These are phyloP conservation scores for Xestia ashworthii DNA, from an alignment of 2,888 invertebrate genomes.

Conservation along the genomic window DNA sequence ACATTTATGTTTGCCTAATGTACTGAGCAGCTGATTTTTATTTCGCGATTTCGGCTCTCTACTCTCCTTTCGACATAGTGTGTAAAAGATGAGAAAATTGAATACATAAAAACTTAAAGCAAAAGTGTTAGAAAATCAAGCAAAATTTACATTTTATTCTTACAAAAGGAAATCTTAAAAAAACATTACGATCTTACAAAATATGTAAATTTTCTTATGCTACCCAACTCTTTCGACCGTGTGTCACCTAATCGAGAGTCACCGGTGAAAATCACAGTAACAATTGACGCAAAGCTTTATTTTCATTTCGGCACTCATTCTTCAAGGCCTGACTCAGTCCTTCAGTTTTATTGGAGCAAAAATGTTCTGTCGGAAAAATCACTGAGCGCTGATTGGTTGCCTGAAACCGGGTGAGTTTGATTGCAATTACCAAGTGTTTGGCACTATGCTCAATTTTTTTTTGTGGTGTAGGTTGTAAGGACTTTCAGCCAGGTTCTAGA, in stretches of 20 bases:
- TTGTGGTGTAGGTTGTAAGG: background rate
- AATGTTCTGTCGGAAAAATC: constrained; percentile 52
- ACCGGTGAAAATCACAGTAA: constrained; percentile 60
- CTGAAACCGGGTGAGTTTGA: constrained; percentile 50
- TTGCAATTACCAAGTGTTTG: constrained; percentile 36
- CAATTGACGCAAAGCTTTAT: constrained; percentile 69
- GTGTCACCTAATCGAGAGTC: constrained; percentile 47
- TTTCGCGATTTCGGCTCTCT: too few species aligned
- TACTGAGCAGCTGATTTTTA: too few species aligned
- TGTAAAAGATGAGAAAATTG: too few species aligned
- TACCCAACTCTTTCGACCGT: background rate
- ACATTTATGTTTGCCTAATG: too few species aligned
- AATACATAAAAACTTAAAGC: too few species aligned
- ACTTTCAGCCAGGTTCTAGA: background rate
- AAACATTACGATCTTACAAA: too few species aligned
- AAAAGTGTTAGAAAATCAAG: too few species aligned
- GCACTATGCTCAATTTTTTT: constrained; percentile 4
- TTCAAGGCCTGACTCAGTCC: constrained; percentile 42
- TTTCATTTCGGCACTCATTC: constrained; percentile 68
- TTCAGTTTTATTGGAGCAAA: constrained; percentile 46
- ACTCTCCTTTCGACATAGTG: too few species aligned
- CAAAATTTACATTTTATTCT: too few species aligned
- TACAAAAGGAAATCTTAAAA: too few species aligned
- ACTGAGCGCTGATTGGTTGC: constrained; percentile 43
- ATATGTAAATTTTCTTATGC: background rate